Evolutionary conservation across 2,113 vertebrate species (phyloP).

Genomic region (Odontesthes bonariensis): DNA sequence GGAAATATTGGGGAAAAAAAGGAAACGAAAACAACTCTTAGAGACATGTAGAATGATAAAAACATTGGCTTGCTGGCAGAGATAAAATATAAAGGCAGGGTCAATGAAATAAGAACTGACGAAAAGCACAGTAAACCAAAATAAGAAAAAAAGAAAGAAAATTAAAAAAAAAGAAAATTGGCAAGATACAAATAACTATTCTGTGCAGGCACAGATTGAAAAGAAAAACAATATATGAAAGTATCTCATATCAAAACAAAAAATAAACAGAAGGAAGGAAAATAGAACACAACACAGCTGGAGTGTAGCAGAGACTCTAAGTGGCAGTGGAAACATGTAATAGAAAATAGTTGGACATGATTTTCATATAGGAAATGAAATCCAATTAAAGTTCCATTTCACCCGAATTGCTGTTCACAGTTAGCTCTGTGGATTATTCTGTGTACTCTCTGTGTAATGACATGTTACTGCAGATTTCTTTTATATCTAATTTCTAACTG

Average conservation of each 20-base stretch:
- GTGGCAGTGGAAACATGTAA: neutral
- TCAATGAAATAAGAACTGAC: conserved; percentile 8
- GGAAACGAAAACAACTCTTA: neutral
- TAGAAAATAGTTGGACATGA: conserved; percentile 1
- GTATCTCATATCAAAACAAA: conserved; percentile 21
- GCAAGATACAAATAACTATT: conserved; percentile 32
- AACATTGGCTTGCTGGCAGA: neutral
- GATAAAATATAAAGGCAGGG: conserved; percentile 7
- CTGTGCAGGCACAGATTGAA: conserved; percentile 1
- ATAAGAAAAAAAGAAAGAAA: neutral
- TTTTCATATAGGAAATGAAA: conserved; percentile 20
- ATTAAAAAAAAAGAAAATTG: neutral
- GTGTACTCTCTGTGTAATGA: neutral
- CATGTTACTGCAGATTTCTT: neutral
- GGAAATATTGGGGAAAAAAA: no score
- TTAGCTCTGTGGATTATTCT: conserved; percentile 9
- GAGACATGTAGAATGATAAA: neutral
- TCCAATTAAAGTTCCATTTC: neutral
- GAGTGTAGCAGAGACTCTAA: neutral
- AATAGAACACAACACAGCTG: conserved; percentile 2
- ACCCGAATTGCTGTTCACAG: conserved; percentile 9
- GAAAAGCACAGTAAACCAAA: conserved; percentile 13
- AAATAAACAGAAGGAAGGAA: neutral
- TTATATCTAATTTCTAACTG: neutral
- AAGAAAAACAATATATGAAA: conserved; percentile 1